phyloP scores from a whole-genome alignment of 2,113 vertebrate species.

The Acanthochromis polyacanthus region DNA sequence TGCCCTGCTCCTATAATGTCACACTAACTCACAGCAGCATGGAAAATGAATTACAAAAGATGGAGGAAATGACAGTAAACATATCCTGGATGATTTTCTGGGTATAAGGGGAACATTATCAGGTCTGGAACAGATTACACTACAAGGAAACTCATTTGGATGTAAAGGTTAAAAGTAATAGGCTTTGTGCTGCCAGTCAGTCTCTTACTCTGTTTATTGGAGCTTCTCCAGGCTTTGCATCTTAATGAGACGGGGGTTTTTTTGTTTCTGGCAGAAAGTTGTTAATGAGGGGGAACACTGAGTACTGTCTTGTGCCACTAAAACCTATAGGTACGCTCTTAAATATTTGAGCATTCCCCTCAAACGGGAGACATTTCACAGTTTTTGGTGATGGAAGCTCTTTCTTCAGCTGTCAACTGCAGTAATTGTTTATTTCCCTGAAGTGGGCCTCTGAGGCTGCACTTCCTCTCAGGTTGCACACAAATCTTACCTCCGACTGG shows the following conservation, averaged over 20 bases:
- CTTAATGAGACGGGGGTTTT: slow-evolving; percentile 25
- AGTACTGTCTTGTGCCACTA: slow-evolving; percentile 12
- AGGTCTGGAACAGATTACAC: slow-evolving; percentile 41
- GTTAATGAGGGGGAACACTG: slow-evolving; percentile 49
- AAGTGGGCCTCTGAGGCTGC: slow-evolving; percentile 23
- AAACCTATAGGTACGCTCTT: not conserved
- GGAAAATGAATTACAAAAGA: slow-evolving; percentile 65
- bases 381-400: not conserved
- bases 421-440: slow-evolving; percentile 52
- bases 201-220: slow-evolving; percentile 44
- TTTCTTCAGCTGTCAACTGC: slow-evolving; percentile 31
- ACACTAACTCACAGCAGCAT: slow-evolving; percentile 57
- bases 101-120: slow-evolving; percentile 46
- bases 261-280: slow-evolving; percentile 33
- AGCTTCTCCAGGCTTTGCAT: slow-evolving; percentile 44
- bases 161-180: slow-evolving; percentile 58
- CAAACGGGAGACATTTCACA: not conserved
- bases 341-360: slow-evolving; percentile 6
- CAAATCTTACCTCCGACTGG: slow-evolving; percentile 25
- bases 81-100: slow-evolving; percentile 66
- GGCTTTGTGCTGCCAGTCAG: slow-evolving; percentile 49
- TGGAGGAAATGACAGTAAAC: slow-evolving; percentile 65
- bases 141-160: slow-evolving; percentile 50
- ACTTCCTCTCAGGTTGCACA: slow-evolving; percentile 13
- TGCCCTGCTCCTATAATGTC: slow-evolving; percentile 53